Percentiles rank a stretch among this genome's conserved stretches.
These are phyloP conservation scores for Callocephalon fimbriatum DNA, from an alignment of 2,113 vertebrate species.

Conservation along the genomic window DNA sequence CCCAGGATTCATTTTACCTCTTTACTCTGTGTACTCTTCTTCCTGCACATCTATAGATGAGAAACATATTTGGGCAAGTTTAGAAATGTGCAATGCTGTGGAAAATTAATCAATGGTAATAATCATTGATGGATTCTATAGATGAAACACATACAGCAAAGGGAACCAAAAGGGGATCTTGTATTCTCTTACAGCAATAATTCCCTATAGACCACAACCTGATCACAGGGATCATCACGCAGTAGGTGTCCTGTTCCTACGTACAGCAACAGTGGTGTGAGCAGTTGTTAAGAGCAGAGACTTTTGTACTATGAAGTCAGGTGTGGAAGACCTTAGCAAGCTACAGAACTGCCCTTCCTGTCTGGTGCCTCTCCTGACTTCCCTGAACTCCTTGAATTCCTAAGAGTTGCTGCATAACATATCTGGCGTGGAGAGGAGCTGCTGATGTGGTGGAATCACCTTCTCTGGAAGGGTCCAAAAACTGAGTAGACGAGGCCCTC, in stretches of 20 bases:
- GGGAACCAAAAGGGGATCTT: not conserved
- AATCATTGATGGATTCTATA: not conserved
- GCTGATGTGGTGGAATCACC: not conserved
- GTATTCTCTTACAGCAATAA: not conserved
- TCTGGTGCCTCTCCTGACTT: not conserved
- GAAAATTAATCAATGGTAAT: not conserved
- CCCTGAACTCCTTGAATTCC: not conserved
- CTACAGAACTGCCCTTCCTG: not conserved
- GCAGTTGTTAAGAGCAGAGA: not conserved
- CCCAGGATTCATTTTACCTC: not conserved
- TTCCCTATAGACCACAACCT: not conserved
- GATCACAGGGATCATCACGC: not conserved
- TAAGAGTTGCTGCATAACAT: not conserved
- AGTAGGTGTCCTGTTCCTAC: not conserved
- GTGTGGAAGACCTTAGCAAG: not conserved
- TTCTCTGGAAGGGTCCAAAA: not conserved
- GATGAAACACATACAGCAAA: not conserved
- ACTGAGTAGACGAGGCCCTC: not conserved
- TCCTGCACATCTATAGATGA: not conserved
- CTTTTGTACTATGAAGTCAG: not conserved
- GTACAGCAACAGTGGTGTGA: not conserved
- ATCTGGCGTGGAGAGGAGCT: fast-evolving
- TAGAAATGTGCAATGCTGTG: not conserved
- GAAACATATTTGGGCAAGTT: not conserved
- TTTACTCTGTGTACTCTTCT: not conserved